Evolutionary conservation across 2,113 vertebrate genomes (phyloP).

Genomic region (Collichthys lucidus): DNA sequence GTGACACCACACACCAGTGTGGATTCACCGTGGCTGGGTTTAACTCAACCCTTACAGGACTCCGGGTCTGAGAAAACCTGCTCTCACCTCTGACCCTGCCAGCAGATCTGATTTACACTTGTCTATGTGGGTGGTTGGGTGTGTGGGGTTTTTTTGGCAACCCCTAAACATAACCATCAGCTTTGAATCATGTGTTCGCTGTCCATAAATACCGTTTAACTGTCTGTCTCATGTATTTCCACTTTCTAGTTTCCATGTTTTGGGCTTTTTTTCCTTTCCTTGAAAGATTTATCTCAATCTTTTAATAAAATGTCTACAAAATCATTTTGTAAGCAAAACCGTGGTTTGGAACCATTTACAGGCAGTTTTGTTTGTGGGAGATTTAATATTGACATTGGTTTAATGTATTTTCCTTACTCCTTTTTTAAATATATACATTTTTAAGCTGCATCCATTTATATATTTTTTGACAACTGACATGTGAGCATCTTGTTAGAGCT

Average conservation of each 20-base stretch:
- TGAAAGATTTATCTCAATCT: too few species aligned
- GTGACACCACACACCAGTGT: conserved; percentile 8
- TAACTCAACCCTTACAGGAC: conserved; percentile 10
- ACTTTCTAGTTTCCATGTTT: neutral
- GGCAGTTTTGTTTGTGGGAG: neutral
- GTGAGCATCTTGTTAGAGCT: too few species aligned
- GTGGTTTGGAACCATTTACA: neutral
- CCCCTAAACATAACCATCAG: neutral
- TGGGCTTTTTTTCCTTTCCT: neutral
- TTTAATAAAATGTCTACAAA: neutral
- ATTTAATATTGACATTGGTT: neutral
- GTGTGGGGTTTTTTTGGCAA: conserved; percentile 7
- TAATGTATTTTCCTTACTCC: neutral
- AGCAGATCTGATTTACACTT: conserved; percentile 9
- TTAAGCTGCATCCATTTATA: neutral
- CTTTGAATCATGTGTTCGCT: neutral
- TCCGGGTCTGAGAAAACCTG: conserved; percentile 13
- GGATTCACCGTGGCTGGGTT: conserved; percentile 5
- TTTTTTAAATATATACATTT: neutral
- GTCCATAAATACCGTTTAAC: neutral
- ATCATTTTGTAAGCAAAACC: neutral
- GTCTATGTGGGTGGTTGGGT: neutral
- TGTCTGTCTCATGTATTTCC: neutral
- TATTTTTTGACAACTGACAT: too few species aligned
- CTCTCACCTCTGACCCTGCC: conserved; percentile 39